Percentiles rank a stretch among this genome's conserved stretches.
Evolutionary conservation across 2,113 vertebrate species (phyloP).

Genomic region (Chunga burmeisteri): DNA sequence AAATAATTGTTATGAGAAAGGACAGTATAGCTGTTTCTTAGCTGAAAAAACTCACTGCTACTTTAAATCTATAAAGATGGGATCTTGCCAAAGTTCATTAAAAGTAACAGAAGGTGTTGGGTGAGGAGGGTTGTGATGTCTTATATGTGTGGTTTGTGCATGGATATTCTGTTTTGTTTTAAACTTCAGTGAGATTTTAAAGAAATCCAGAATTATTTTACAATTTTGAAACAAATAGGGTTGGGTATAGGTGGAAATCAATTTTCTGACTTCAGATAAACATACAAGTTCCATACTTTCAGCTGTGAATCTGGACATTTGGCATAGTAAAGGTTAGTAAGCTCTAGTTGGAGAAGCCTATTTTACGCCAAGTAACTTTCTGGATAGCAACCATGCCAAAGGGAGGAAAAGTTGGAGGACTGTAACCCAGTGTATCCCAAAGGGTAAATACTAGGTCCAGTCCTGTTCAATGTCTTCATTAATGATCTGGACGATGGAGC

Average conservation of each 20-base stretch:
- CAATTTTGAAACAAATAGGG: background rate
- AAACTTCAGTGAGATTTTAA: background rate
- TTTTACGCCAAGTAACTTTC: background rate
- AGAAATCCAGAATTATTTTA: background rate
- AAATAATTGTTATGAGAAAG: background rate
- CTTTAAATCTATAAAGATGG: background rate
- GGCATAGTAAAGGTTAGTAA: background rate
- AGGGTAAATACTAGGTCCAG: background rate
- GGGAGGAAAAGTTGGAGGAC: background rate
- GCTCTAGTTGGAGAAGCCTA: background rate
- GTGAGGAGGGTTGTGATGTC: background rate
- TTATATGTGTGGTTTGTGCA: background rate
- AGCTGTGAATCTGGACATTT: background rate
- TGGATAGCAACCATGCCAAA: background rate
- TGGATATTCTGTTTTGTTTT: background rate
- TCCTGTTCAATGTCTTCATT: background rate
- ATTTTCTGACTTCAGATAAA: background rate
- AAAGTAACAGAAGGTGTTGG: background rate
- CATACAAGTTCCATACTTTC: background rate
- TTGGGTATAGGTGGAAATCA: background rate
- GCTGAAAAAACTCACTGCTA: fast-evolving
- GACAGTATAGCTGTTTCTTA: background rate
- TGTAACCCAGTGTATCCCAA: background rate
- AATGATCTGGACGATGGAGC: background rate
- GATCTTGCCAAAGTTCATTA: background rate